Percentiles rank a stretch among this genome's conserved stretches.
These are phyloP conservation scores for Tenualosa ilisha DNA, from an alignment of 2,797 vertebrate species.

Conservation along the genomic window DNA sequence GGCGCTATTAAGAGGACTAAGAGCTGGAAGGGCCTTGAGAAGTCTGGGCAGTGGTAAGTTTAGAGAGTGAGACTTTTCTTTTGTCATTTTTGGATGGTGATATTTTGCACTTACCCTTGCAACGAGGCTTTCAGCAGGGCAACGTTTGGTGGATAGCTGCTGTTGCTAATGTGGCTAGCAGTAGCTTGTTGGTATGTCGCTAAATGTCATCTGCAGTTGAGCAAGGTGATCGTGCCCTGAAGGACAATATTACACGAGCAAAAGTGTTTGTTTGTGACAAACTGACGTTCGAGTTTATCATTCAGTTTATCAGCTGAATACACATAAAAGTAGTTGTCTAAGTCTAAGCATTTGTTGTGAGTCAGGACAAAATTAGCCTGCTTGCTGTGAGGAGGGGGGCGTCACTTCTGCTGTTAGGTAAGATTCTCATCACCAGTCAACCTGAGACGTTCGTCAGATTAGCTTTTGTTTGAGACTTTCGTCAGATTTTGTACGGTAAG, in stretches of 20 bases:
- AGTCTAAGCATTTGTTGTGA: not conserved
- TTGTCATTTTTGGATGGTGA: not conserved
- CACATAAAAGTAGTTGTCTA: not conserved
- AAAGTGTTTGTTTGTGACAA: not conserved
- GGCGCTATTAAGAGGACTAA: slow-evolving; percentile 73
- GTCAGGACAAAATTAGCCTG: slow-evolving; percentile 7
- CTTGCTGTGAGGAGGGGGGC: slow-evolving; percentile 10
- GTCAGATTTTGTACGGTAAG: no score
- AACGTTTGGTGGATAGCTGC: not conserved
- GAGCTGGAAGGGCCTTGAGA: slow-evolving; percentile 66
- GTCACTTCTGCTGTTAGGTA: not conserved
- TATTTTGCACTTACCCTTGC: not conserved
- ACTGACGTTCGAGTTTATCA: not conserved
- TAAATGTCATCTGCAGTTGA: slow-evolving; percentile 49
- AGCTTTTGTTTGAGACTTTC: not conserved
- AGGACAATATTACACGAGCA: slow-evolving; percentile 56
- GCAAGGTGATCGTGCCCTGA: slow-evolving; percentile 67
- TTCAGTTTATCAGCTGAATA: not conserved
- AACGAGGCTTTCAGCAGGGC: not conserved
- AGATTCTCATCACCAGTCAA: not conserved
- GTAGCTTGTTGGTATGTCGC: slow-evolving; percentile 9
- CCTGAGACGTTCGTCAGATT: not conserved
- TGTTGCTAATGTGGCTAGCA: not conserved
- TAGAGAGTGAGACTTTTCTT: not conserved
- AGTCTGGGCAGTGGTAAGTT: slow-evolving; percentile 65